Evolutionary conservation across 2,113 vertebrate genomes (phyloP).

Genomic region (Menura novaehollandiae): DNA sequence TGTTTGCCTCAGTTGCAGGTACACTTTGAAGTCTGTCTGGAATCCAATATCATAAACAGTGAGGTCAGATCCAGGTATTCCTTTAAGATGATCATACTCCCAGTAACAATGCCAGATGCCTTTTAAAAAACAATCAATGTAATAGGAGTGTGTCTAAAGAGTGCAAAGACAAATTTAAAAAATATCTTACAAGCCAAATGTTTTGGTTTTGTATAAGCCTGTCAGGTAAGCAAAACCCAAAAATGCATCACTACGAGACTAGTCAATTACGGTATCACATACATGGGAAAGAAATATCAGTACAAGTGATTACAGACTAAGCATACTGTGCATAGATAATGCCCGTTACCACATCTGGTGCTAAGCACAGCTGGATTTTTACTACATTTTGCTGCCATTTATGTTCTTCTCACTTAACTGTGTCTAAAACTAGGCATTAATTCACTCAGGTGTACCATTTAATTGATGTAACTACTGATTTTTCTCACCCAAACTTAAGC

Average conservation of each 20-base stretch:
- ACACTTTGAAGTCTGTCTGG: conserved; percentile 85
- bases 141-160: background rate
- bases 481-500: background rate
- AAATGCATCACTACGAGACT: background rate
- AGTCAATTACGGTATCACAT: background rate
- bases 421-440: background rate
- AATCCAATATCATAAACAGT: conserved; percentile 86
- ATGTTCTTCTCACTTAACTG: background rate
- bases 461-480: background rate
- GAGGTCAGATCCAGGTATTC: conserved; percentile 75
- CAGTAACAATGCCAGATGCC: conserved; percentile 91
- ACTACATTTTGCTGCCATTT: background rate
- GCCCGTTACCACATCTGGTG: background rate
- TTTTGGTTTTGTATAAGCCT: background rate
- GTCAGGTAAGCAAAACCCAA: background rate
- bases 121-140: conserved; percentile 49
- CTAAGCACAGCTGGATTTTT: background rate
- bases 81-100: conserved; percentile 78
- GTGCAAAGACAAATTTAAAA: background rate
- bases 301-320: background rate
- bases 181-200: background rate
- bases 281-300: background rate
- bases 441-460: background rate
- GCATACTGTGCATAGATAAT: background rate
- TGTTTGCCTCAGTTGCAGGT: conserved; percentile 88